Conservation (phyloP, 2,797 vertebrate genomes). For the Enteromius fasciolatus region DNA sequence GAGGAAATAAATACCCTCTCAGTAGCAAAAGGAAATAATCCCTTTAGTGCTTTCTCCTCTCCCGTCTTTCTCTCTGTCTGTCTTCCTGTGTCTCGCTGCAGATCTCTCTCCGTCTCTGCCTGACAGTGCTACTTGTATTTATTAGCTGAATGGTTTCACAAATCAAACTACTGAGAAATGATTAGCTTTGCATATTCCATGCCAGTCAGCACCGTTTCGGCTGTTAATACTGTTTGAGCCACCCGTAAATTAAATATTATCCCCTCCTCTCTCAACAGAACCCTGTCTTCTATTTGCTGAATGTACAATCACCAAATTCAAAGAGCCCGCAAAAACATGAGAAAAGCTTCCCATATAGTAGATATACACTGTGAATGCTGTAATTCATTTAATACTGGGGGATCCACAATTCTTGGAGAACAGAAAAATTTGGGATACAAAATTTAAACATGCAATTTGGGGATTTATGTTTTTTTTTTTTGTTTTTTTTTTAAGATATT, state of each 20-base stretch:
- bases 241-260: slow-evolving; percentile 45
- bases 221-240: slow-evolving; percentile 19
- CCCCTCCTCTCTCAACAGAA: background rate
- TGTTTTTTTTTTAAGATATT: background rate
- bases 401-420: background rate
- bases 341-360: background rate
- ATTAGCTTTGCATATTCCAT: slow-evolving; percentile 63
- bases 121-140: slow-evolving; percentile 56
- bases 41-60: background rate
- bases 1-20: slow-evolving; percentile 16
- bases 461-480: background rate
- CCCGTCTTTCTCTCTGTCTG: slow-evolving; percentile 1
- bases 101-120: background rate
- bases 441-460: background rate
- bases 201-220: slow-evolving; percentile 58
- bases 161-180: slow-evolving; percentile 64
- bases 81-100: slow-evolving; percentile 1
- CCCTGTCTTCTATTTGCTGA: slow-evolving; percentile 19
- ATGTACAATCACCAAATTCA: slow-evolving; percentile 10
- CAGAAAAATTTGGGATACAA: background rate
- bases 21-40: slow-evolving; percentile 7
- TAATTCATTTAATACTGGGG: background rate
- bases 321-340: slow-evolving; percentile 28
- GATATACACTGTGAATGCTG: background rate
- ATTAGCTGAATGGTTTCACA: slow-evolving; percentile 66